phyloP scores from a whole-genome alignment of 2,113 vertebrate species.

The Athene cunicularia region DNA sequence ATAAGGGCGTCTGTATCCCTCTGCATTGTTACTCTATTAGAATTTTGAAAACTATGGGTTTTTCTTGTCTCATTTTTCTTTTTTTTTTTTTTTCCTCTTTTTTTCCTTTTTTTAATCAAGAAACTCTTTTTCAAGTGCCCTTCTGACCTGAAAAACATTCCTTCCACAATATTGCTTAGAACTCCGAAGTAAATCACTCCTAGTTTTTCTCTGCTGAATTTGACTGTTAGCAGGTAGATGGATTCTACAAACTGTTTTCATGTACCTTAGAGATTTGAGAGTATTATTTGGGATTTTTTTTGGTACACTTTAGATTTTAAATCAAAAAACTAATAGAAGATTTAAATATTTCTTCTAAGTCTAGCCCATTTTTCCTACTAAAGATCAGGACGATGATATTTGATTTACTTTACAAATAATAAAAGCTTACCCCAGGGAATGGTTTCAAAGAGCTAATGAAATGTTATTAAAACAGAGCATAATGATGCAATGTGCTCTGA shows the following conservation, averaged over 20 bases:
- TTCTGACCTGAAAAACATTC: background rate
- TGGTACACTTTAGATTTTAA: background rate
- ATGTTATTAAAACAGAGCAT: conserved; percentile 30
- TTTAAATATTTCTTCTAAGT: conserved; percentile 50
- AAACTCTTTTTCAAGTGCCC: background rate
- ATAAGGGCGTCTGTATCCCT: background rate
- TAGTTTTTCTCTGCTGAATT: background rate
- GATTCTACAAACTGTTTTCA: background rate
- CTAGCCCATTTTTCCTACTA: conserved; percentile 9
- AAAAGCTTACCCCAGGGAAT: conserved; percentile 21
- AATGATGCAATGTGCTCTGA: background rate
- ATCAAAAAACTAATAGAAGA: conserved; percentile 44
- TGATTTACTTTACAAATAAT: conserved; percentile 65
- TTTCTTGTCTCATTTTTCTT: background rate
- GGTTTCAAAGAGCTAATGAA: conserved; percentile 51
- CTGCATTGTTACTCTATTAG: background rate
- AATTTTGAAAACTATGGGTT: background rate
- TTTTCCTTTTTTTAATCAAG: background rate
- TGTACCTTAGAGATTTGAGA: conserved; percentile 10
- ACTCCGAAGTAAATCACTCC: background rate
- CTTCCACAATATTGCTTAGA: background rate
- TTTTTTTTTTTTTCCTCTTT: background rate
- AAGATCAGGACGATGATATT: conserved; percentile 25
- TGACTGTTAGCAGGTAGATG: background rate
- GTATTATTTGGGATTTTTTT: conserved; percentile 24